phyloP scores from a whole-genome alignment of 2,797 vertebrate species.

The Notolepis coatsorum region DNA sequence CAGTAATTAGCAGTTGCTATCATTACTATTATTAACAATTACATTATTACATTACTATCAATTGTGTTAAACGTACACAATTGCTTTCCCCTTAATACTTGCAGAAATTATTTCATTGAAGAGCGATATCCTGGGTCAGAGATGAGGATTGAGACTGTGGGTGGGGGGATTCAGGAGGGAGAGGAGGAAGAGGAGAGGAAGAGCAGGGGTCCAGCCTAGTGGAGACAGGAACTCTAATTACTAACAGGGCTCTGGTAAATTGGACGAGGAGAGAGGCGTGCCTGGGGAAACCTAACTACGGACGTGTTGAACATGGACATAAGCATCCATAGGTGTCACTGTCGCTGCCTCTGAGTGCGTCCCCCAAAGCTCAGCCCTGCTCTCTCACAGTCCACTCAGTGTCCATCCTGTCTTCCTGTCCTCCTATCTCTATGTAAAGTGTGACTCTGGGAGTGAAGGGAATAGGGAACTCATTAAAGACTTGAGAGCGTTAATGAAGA shows the following conservation, averaged over 20 bases:
- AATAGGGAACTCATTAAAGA: conserved; percentile 46
- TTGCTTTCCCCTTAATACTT: conserved; percentile 93
- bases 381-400: conserved; percentile 49
- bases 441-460: conserved; percentile 30
- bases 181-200: conserved; percentile 9
- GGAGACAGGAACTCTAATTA: conserved; percentile 81
- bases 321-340: conserved; percentile 56
- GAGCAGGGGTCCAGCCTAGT: conserved; percentile 1
- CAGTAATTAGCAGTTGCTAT: conserved; percentile 95
- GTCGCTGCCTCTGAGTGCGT: conserved; percentile 59
- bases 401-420: conserved; percentile 21
- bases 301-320: conserved; percentile 66
- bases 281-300: conserved; percentile 52
- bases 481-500: conserved; percentile 58
- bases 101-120: conserved; percentile 90
- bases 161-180: conserved; percentile 15
- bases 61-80: conserved; percentile 95
- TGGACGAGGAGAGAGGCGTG: conserved; percentile 56
- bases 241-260: conserved; percentile 88
- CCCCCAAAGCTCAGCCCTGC: conserved; percentile 26
- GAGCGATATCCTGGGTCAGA: conserved; percentile 85
- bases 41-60: too few relatives aligned
- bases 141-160: conserved; percentile 62
- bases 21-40: too few relatives aligned
- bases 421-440: conserved; percentile 28